Evolutionary conservation across 2,797 vertebrate species (phyloP).

Genomic region (Thunnus albacares): DNA sequence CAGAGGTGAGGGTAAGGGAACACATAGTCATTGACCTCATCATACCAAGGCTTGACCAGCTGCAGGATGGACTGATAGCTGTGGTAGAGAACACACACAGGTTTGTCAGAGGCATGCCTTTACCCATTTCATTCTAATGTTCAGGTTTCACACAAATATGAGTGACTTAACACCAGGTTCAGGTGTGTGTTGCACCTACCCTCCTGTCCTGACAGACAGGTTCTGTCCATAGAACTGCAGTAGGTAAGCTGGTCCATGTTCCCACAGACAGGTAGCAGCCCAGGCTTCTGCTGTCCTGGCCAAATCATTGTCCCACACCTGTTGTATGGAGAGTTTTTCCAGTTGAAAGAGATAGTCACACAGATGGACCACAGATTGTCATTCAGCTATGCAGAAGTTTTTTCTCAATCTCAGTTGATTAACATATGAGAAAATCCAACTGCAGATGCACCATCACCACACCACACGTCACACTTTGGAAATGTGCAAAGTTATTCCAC

Average conservation of each 20-base stretch:
- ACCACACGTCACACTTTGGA: no score
- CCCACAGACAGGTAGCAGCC: constrained; percentile 93
- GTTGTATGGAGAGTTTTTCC: background rate
- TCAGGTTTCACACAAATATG: background rate
- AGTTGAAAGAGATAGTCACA: no score
- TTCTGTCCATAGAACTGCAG: constrained; percentile 93
- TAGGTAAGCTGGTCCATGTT: constrained; percentile 91
- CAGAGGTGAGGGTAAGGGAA: constrained; percentile 92
- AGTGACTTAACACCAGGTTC: background rate
- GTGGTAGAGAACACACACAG: constrained; percentile 1
- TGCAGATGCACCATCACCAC: no score
- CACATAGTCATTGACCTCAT: constrained; percentile 92
- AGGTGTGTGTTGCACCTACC: constrained; percentile 75
- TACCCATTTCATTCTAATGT: no score
- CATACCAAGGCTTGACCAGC: constrained; percentile 93
- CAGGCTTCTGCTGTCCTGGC: constrained; percentile 92
- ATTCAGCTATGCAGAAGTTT: no score
- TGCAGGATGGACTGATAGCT: constrained; percentile 92
- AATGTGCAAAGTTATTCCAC: no score
- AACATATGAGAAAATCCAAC: no score
- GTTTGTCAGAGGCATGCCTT: no score
- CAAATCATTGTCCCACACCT: constrained; percentile 93
- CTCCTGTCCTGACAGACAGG: constrained; percentile 91
- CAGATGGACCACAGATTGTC: no score
- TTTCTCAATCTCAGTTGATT: no score